Conservation (phyloP, 1,140 invertebrate species). For the Copidosoma floridanum region DNA sequence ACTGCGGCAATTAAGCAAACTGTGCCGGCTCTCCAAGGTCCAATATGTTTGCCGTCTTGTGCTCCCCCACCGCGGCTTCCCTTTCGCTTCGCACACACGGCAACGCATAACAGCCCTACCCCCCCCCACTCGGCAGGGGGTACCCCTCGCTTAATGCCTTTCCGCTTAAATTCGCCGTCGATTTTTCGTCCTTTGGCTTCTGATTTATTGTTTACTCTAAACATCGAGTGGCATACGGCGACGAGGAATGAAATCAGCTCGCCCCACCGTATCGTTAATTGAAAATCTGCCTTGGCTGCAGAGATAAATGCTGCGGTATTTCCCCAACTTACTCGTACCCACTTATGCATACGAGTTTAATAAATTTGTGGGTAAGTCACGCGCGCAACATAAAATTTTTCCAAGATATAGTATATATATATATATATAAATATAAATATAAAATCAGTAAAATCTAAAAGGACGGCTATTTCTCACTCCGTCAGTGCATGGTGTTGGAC, state of each 20-base stretch:
- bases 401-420: too few relatives aligned
- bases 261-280: constrained; percentile 12
- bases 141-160: constrained; percentile 20
- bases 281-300: background rate
- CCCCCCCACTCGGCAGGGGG: background rate
- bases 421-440: too few relatives aligned
- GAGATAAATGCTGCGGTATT: too few relatives aligned
- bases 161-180: constrained; percentile 15
- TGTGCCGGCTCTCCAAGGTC: constrained; percentile 45
- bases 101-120: too few relatives aligned
- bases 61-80: constrained; percentile 7
- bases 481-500: too few relatives aligned
- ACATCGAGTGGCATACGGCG: background rate
- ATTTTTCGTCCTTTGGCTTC: constrained; percentile 9
- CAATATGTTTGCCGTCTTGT: constrained; percentile 47
- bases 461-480: too few relatives aligned
- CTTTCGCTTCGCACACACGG: background rate
- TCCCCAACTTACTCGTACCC: too few relatives aligned
- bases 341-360: too few relatives aligned
- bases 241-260: background rate
- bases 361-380: too few relatives aligned
- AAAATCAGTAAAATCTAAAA: too few relatives aligned
- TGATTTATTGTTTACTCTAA: constrained; percentile 25
- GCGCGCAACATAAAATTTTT: too few relatives aligned
- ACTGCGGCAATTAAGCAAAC: constrained; percentile 47